A percentile compares a stretch with the other conserved stretches of the same genome.
phyloP scores from a whole-genome alignment of 1,140 invertebrate species.

The Macrotrachela quadricornifera region DNA sequence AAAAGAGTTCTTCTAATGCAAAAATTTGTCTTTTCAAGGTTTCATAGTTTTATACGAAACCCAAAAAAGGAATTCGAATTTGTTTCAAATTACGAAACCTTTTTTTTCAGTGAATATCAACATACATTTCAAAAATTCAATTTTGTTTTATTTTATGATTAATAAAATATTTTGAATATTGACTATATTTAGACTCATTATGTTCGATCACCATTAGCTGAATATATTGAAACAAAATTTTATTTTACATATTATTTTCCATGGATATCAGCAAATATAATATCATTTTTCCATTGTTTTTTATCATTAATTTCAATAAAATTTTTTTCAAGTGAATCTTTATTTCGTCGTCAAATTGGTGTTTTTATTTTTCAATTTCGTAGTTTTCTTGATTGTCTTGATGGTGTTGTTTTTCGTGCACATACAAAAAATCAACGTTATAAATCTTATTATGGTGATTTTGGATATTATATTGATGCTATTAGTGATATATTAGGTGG shows the following conservation, averaged over 20 bases:
- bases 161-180: too few species aligned
- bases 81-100: too few species aligned
- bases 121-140: too few species aligned
- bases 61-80: too few species aligned
- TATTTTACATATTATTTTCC: slow-evolving; percentile 20
- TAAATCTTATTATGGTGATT: slow-evolving; percentile 16
- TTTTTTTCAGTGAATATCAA: too few species aligned
- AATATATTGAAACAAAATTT: slow-evolving; percentile 18
- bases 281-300: slow-evolving; percentile 18
- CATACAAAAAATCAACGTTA: slow-evolving; percentile 11
- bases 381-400: slow-evolving; percentile 20
- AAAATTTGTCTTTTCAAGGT: too few species aligned
- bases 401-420: slow-evolving; percentile 21
- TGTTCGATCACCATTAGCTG: slow-evolving; percentile 17
- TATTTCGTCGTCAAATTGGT: slow-evolving; percentile 17
- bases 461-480: slow-evolving; percentile 22
- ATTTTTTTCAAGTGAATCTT: slow-evolving; percentile 17
- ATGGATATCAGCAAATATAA: slow-evolving; percentile 23
- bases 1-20: too few species aligned
- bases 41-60: too few species aligned
- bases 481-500: slow-evolving; percentile 17
- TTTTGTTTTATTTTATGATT: too few species aligned
- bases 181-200: slow-evolving; percentile 13
- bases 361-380: slow-evolving; percentile 18
- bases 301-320: slow-evolving; percentile 16